phyloP scores from a whole-genome alignment of 2,888 invertebrate species.

The Polyploca ridens region DNA sequence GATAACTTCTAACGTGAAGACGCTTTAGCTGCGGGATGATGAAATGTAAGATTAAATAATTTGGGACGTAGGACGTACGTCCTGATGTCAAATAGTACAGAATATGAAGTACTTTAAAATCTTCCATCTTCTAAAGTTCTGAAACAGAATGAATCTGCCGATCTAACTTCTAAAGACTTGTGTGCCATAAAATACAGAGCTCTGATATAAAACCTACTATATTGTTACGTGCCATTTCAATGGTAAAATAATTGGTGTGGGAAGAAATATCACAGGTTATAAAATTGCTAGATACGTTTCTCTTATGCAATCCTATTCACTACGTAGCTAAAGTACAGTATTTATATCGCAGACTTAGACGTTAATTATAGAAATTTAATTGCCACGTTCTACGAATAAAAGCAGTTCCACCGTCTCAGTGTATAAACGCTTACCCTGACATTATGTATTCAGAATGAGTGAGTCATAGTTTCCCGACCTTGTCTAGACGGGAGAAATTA shows the following conservation, averaged over 20 bases:
- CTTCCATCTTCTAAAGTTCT: too few relatives aligned
- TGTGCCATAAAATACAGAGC: too few relatives aligned
- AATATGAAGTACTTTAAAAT: too few relatives aligned
- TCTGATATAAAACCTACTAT: too few relatives aligned
- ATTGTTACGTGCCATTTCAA: too few relatives aligned
- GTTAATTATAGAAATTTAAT: background rate
- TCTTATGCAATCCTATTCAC: background rate
- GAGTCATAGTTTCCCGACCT: constrained; percentile 5
- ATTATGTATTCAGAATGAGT: constrained; percentile 6
- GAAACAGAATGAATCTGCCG: too few relatives aligned
- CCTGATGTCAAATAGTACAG: background rate
- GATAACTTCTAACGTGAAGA: constrained; percentile 36
- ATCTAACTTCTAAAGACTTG: too few relatives aligned
- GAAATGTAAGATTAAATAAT: constrained; percentile 27
- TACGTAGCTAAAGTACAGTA: background rate
- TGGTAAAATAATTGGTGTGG: background rate
- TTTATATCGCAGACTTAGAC: background rate
- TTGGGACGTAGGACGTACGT: constrained; percentile 32
- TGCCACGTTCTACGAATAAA: background rate
- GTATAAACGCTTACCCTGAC: constrained; percentile 16
- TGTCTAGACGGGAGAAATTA: constrained; percentile 13
- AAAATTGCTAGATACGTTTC: background rate
- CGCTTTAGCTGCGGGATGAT: constrained; percentile 22
- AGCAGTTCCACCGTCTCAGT: background rate
- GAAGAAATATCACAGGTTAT: background rate